Conservation (phyloP, 1,140 invertebrate genomes). For the Aphaenogaster floridana region DNA sequence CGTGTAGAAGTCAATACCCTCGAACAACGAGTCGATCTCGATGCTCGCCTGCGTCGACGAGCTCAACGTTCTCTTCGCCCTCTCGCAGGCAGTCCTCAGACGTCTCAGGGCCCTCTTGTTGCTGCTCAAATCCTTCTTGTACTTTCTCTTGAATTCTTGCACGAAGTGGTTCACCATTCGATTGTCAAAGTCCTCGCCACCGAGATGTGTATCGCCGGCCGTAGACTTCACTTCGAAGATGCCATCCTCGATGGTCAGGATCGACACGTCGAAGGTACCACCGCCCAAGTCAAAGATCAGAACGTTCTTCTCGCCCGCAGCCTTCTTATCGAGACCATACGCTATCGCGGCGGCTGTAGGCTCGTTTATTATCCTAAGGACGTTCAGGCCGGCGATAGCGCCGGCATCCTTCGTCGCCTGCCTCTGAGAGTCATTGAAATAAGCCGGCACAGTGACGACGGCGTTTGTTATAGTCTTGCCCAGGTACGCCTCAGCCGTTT, state of each 20-base stretch:
- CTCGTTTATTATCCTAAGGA: constrained; percentile 95
- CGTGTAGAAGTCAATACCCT: constrained; percentile 92
- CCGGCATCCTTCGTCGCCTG: constrained; percentile 94
- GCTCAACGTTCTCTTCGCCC: constrained; percentile 93
- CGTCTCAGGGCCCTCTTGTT: constrained; percentile 91
- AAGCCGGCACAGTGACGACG: constrained; percentile 86
- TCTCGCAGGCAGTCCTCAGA: constrained; percentile 93
- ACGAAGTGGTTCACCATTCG: constrained; percentile 91
- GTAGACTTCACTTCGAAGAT: constrained; percentile 90
- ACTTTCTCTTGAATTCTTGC: constrained; percentile 91
- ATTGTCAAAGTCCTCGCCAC: constrained; percentile 94
- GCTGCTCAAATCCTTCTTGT: constrained; percentile 89
- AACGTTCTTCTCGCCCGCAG: constrained; percentile 83
- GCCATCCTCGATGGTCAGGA: constrained; percentile 92
- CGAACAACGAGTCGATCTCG: constrained; percentile 92
- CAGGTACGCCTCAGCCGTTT: constrained; percentile 90
- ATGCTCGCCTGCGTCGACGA: constrained; percentile 92
- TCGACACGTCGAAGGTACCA: constrained; percentile 88
- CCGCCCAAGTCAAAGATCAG: constrained; percentile 89
- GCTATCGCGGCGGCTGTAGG: constrained; percentile 90
- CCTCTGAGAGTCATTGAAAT: constrained; percentile 94
- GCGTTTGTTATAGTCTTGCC: constrained; percentile 83
- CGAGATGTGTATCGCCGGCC: constrained; percentile 92
- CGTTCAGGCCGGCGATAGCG: constrained; percentile 88
- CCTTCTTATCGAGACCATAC: constrained; percentile 90